Evolutionary conservation across 2,113 vertebrate species (phyloP).

Genomic region (Arothron firmamentum): DNA sequence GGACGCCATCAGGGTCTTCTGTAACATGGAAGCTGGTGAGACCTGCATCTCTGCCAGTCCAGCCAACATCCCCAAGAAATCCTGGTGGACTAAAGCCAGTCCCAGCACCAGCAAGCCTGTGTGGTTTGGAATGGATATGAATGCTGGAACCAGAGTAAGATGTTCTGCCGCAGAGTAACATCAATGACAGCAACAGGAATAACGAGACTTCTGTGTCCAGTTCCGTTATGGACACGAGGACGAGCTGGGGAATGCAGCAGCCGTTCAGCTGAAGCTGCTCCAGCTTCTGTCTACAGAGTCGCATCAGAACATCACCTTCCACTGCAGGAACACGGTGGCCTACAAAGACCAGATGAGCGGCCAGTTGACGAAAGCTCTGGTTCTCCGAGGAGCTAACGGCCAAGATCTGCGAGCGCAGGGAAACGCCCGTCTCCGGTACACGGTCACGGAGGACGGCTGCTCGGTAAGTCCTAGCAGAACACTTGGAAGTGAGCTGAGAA

Average conservation of each 20-base stretch:
- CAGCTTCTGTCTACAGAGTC: conserved; percentile 92
- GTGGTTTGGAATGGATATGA: conserved; percentile 93
- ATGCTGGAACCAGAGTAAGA: conserved; percentile 83
- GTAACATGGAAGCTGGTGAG: conserved; percentile 94
- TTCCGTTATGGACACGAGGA: conserved; percentile 84
- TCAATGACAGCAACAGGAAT: no score
- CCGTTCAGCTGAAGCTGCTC: conserved; percentile 91
- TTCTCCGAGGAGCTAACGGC: conserved; percentile 88
- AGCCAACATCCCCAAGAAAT: conserved; percentile 82
- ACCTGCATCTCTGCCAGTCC: conserved; percentile 91
- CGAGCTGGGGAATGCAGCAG: conserved; percentile 78
- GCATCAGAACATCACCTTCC: conserved; percentile 89
- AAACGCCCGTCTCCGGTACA: conserved; percentile 84
- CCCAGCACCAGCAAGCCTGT: conserved; percentile 76
- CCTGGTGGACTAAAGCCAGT: conserved; percentile 87
- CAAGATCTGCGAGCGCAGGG: conserved; percentile 89
- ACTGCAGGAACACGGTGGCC: conserved; percentile 91
- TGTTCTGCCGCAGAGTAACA: no score
- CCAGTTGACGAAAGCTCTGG: conserved; percentile 86
- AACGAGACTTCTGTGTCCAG: conserved; percentile 59
- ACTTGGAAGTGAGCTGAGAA: not conserved
- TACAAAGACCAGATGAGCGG: conserved; percentile 82
- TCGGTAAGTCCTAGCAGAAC: conserved; percentile 73
- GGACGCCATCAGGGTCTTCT: conserved; percentile 93
- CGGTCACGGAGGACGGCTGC: conserved; percentile 85